These are phyloP conservation scores for Paragorgia papillata DNA, from an alignment of 92 coral and sea anemone genomes.

Conservation along the genomic window DNA sequence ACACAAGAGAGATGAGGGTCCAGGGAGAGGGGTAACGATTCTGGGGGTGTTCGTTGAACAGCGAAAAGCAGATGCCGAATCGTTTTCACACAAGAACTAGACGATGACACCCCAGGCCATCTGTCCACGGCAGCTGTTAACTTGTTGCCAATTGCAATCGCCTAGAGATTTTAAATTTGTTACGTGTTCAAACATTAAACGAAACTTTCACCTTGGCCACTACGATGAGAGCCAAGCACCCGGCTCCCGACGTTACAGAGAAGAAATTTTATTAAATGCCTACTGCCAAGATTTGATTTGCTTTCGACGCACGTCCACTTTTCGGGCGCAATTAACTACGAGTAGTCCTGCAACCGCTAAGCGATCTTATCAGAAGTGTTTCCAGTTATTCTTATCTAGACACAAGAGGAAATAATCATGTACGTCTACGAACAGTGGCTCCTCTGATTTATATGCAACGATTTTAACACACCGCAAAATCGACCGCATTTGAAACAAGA, in stretches of 20 bases:
- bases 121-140: constrained; percentile 23
- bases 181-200: not conserved
- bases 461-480: no score
- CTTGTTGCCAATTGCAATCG: constrained; percentile 6
- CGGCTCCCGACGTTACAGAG: no score
- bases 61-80: constrained; percentile 12
- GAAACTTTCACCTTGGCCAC: no score
- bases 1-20: constrained; percentile 2
- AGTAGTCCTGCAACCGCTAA: not conserved
- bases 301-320: not conserved
- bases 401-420: not conserved
- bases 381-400: not conserved
- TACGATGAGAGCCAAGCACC: no score
- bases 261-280: no score
- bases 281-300: not conserved
- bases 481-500: no score
- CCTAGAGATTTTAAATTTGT: constrained; percentile 2
- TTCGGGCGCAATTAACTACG: not conserved
- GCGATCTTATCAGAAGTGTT: constrained; percentile 1
- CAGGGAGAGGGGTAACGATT: no score
- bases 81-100: constrained; percentile 22
- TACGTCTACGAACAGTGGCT: no score
- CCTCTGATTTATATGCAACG: no score
- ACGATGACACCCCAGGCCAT: constrained; percentile 1
- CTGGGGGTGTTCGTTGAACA: no score